A percentile compares a stretch with the other conserved stretches of the same genome.
Conservation (phyloP, 2,888 invertebrate species). For the Lycia hirtaria region DNA sequence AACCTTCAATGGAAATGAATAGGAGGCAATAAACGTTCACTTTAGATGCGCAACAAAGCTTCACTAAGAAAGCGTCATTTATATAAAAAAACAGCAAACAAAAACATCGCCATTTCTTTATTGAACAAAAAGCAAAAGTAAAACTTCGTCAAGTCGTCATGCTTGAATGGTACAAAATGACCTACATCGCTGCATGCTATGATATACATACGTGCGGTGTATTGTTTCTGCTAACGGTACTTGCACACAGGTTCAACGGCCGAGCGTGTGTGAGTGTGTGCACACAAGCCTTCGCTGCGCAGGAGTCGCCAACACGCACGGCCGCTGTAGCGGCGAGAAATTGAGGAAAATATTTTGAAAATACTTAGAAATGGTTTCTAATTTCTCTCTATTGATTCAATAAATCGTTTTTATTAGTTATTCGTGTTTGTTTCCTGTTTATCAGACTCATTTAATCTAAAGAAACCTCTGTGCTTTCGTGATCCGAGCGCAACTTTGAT, state of each 20-base stretch:
- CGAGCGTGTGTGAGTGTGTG: slow-evolving; percentile 45
- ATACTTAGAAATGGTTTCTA: slow-evolving; percentile 14
- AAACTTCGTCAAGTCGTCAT: slow-evolving; percentile 21
- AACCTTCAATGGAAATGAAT: slow-evolving; percentile 8
- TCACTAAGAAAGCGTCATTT: slow-evolving; percentile 7
- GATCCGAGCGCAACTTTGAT: too few relatives aligned
- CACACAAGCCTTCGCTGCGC: slow-evolving; percentile 50
- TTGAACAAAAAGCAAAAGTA: slow-evolving; percentile 34
- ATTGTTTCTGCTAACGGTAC: slow-evolving; percentile 74
- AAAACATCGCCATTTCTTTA: slow-evolving; percentile 33
- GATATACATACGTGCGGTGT: slow-evolving; percentile 21
- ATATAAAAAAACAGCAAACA: slow-evolving; percentile 19
- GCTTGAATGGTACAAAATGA: slow-evolving; percentile 43
- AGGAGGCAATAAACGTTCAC: slow-evolving; percentile 13
- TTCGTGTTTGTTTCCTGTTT: too few relatives aligned
- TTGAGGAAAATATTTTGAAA: slow-evolving; percentile 27
- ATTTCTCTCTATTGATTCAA: not conserved
- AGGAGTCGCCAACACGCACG: slow-evolving; percentile 59
- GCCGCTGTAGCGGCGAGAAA: slow-evolving; percentile 15
- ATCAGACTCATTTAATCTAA: too few relatives aligned
- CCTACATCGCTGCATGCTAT: slow-evolving; percentile 47
- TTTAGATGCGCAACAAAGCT: slow-evolving; percentile 5
- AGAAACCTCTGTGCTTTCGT: too few relatives aligned
- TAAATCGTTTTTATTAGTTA: not conserved
- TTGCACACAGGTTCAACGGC: slow-evolving; percentile 60